Evolutionary conservation across 2,888 invertebrate genomes (phyloP), one percentile per base, ranked within the genome.

Genomic region (Scotopteryx bipunctaria): DNA sequence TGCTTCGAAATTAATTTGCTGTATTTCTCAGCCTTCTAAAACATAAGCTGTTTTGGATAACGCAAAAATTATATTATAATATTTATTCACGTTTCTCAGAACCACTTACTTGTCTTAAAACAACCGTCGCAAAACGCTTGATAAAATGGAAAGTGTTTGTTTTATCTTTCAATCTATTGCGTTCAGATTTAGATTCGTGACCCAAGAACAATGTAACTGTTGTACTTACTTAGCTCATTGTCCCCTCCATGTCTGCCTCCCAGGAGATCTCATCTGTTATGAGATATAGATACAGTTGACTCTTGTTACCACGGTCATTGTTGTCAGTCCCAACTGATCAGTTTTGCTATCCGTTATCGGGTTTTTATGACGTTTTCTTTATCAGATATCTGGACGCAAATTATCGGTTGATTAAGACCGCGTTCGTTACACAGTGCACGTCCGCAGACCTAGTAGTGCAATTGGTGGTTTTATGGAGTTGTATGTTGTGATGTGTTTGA

Each of bases 361-460:
- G 61, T 72, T 72, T n/a, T 69, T 64, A 69, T 87, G 86, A 86
- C 88, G 87, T 76, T 72, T 59, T 54, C 63, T 70, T 82, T 87
- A 87, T 86, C 83, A 72, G 55, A 59, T 82, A 84, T 84, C 83
- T 76, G 57, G 67, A 81, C 59, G 66, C 79, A 79, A 60, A 81
- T 79, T 80, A 71, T 67, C 63, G 73, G 60, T 67, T 69, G 79
- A 69, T 81, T 81, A 81, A 71, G 70, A 73, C 68, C 67, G 67
- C 59, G 67, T 71, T 68, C 72, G 75, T 74, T 78, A 66, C 69
- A 56, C 69, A 71, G 74, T 78, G 82, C 85, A 88, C 86, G 88
- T 87, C 74, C 76, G 72, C 85, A 75, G 63, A 64, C 61, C 49
- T 53, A 40, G 23, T 43, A 64, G 70, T 71, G 67, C 70, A 71